Percentiles rank a stretch among this genome's conserved stretches.
Conservation (phyloP, 2,797 vertebrate genomes). For the Manis pentadactyla region DNA sequence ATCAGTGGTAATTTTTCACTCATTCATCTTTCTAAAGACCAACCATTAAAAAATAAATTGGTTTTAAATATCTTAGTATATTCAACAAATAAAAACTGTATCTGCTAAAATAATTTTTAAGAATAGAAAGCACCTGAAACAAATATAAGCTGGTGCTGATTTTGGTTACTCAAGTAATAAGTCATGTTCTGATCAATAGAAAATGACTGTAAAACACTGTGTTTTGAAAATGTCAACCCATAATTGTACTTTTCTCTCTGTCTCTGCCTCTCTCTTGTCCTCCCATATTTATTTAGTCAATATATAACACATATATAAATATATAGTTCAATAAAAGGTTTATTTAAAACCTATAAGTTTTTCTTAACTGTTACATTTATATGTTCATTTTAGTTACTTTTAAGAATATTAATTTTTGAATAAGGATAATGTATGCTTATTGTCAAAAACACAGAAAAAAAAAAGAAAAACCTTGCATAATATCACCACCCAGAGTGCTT, state of each 20-base stretch:
- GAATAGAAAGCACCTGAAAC: slow-evolving; percentile 24
- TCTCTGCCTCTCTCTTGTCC: background rate
- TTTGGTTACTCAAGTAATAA: slow-evolving; percentile 19
- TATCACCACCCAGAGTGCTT: background rate
- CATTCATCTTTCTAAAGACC: slow-evolving; percentile 8
- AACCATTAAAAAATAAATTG: slow-evolving; percentile 8
- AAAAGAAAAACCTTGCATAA: background rate
- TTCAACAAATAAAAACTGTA: slow-evolving; percentile 1
- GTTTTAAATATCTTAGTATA: slow-evolving; percentile 29
- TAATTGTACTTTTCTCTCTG: background rate
- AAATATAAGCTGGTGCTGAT: background rate
- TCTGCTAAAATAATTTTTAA: slow-evolving; percentile 28
- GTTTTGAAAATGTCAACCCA: background rate
- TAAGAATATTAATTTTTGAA: background rate
- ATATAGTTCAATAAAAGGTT: background rate
- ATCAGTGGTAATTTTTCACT: background rate
- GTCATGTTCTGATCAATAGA: background rate
- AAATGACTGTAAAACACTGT: background rate
- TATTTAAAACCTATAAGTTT: background rate
- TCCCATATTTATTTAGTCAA: background rate
- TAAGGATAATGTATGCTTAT: background rate
- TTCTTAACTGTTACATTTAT: background rate
- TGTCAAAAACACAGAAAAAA: background rate
- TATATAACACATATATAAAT: background rate
- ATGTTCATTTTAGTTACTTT: background rate